phyloP scores from a whole-genome alignment of 1,140 invertebrate species.

The Globodera ellingtonae region DNA sequence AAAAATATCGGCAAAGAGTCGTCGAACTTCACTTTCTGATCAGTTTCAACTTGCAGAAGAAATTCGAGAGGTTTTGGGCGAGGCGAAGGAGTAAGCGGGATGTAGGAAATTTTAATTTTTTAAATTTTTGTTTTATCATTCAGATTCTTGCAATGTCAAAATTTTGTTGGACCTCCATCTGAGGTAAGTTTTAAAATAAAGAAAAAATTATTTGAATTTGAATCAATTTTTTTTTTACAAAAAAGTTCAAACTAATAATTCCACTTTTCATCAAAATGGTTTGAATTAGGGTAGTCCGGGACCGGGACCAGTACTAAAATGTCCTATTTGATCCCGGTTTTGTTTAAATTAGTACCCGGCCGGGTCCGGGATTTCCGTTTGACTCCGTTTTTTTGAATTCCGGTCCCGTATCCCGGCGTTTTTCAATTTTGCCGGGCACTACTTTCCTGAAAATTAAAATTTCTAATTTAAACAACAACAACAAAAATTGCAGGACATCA shows the following conservation, averaged over 20 bases:
- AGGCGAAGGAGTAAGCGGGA: not conserved
- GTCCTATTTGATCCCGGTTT: no score
- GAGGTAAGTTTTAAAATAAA: not conserved
- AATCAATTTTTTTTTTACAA: not conserved
- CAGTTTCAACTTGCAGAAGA: not conserved
- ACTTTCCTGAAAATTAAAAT: not conserved
- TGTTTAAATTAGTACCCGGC: no score
- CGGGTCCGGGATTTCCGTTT: no score
- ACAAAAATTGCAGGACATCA: conserved; percentile 1
- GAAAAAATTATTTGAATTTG: not conserved
- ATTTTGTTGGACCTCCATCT: not conserved
- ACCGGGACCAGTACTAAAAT: no score
- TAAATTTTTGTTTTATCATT: not conserved
- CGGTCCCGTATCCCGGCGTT: no score
- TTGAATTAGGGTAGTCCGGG: no score
- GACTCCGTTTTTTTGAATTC: no score
- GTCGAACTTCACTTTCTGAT: not conserved
- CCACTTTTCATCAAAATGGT: no score
- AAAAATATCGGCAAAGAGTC: not conserved
- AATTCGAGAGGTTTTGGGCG: not conserved
- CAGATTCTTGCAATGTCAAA: not conserved
- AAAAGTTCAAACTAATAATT: no score
- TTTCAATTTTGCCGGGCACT: no score
- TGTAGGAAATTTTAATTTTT: not conserved
- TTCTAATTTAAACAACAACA: not conserved